phyloP scores from a whole-genome alignment of 2,797 vertebrate genomes.

The Bradypodion pumilum region DNA sequence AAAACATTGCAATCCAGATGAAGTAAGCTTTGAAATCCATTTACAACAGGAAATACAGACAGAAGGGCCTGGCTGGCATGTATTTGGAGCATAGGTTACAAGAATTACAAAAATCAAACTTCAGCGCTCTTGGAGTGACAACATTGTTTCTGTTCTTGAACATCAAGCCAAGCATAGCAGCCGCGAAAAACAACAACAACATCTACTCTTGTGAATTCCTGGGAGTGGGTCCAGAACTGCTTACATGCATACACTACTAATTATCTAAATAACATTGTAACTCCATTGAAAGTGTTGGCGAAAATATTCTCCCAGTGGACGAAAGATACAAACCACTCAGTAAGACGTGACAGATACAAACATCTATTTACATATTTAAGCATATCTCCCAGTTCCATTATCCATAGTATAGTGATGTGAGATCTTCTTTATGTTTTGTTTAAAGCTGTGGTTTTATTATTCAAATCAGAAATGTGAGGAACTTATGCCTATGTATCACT shows the following conservation, averaged over 20 bases:
- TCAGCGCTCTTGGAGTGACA: not conserved
- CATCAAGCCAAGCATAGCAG: not conserved
- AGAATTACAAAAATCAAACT: conserved; percentile 15
- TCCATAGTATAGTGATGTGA: not conserved
- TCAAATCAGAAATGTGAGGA: too few relatives aligned
- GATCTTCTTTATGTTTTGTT: not conserved
- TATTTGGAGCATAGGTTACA: conserved; percentile 6
- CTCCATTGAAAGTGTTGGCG: not conserved
- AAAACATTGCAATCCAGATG: not conserved
- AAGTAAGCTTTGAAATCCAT: conserved; percentile 47
- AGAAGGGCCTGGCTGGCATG: not conserved
- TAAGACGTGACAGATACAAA: not conserved
- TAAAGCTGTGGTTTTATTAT: not conserved
- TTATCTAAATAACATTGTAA: not conserved
- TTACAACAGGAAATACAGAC: conserved; percentile 23
- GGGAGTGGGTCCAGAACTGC: not conserved
- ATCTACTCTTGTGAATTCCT: not conserved
- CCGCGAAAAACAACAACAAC: not conserved
- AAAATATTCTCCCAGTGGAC: not conserved
- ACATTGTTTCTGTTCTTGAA: not conserved
- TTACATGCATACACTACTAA: conserved; percentile 3
- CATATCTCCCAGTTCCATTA: too few relatives aligned
- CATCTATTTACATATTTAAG: not conserved
- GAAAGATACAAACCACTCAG: not conserved
- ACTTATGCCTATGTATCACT: too few relatives aligned